Percentiles rank a stretch among this genome's conserved stretches.
These are phyloP conservation scores for Bos indicus DNA, from an alignment of 2,113 vertebrate species.

Conservation along the genomic window DNA sequence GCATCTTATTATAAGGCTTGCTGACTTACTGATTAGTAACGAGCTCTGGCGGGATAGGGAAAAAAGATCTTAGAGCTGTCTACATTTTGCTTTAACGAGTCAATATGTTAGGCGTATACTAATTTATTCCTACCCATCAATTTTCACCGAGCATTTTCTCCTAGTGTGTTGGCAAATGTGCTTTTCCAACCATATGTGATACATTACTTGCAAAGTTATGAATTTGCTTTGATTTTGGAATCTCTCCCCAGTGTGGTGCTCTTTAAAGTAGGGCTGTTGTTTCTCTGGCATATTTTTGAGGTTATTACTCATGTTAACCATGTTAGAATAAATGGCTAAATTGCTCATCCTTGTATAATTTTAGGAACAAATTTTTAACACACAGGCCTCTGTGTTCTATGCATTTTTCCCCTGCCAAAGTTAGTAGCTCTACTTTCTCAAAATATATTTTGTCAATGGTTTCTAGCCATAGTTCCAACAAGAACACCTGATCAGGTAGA, in stretches of 20 bases:
- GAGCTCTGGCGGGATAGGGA: background rate
- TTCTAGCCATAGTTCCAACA: background rate
- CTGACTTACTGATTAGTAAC: background rate
- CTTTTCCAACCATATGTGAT: conserved; percentile 59
- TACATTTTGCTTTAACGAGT: conserved; percentile 45
- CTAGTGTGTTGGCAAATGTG: background rate
- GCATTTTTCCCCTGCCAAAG: conserved; percentile 36
- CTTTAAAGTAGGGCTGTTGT: conserved; percentile 56
- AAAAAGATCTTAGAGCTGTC: conserved; percentile 9
- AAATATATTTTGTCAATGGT: conserved; percentile 42
- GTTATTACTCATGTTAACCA: conserved; percentile 77
- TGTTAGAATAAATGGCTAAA: conserved; percentile 48
- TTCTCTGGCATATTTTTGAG: conserved; percentile 71
- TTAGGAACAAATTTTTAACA: conserved; percentile 60
- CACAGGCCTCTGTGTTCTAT: conserved; percentile 47
- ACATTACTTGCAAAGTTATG: background rate
- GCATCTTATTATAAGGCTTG: background rate
- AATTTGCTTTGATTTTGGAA: conserved; percentile 65
- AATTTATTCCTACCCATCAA: conserved; percentile 50
- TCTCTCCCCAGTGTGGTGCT: conserved; percentile 30
- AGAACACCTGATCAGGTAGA: background rate
- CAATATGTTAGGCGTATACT: background rate
- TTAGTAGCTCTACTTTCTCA: conserved; percentile 1
- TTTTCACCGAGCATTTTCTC: conserved; percentile 11
- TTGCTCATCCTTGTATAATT: conserved; percentile 27